Base-by-base conservation (phyloP, 2,797 vertebrate species). In the Tinamus major region DNA sequence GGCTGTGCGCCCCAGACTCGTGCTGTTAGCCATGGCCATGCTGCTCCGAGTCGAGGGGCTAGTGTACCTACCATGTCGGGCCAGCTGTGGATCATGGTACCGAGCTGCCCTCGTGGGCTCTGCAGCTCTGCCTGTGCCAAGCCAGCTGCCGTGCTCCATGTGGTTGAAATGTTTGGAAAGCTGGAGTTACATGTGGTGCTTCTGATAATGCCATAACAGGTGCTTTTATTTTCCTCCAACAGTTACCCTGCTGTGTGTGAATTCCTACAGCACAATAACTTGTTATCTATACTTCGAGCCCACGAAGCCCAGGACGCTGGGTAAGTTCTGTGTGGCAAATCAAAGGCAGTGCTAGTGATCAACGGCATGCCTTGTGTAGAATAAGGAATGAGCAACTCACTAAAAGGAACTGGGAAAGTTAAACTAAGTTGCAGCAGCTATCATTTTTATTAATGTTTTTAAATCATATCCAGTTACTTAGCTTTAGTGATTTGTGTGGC, bases 211-310 rank as follows among this genome's bases (percentile, higher is more conserved):
- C 84, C 6, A 1, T 96, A 96, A 97, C 80, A 62, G 31, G n/a
- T 85, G 44, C 29, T 93, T 3, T 93, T 94, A 26, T 72, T 93
- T 89, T 94, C 93, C 96, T 91, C 87, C 68, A 89, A 88, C 97
- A 99, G 99, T 98, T 99, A 99, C 96, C 99, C 99, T 14, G 99
- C 99, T 85, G 99, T 99, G 91, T 99, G 99, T 93, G 99, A 99
- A 97, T 99, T 99, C 97, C 97, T 99, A 97, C 99, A 99, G 98
- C 99, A 99, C 98, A 99, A 99, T 98, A 99, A 99, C 97, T 98
- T 99, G 97, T 98, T 99, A 98, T 99, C 99, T 92, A 99, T 99
- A 97, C 99, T 99, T 94, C 98, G 99, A 98, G 99, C 99, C 87
- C 99, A 99, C 17, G 99, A 99, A 98, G 99, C 99, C 87, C 99